Base-by-base conservation (phyloP, 2,797 vertebrate species). In the Sebastes steindachneri region DNA sequence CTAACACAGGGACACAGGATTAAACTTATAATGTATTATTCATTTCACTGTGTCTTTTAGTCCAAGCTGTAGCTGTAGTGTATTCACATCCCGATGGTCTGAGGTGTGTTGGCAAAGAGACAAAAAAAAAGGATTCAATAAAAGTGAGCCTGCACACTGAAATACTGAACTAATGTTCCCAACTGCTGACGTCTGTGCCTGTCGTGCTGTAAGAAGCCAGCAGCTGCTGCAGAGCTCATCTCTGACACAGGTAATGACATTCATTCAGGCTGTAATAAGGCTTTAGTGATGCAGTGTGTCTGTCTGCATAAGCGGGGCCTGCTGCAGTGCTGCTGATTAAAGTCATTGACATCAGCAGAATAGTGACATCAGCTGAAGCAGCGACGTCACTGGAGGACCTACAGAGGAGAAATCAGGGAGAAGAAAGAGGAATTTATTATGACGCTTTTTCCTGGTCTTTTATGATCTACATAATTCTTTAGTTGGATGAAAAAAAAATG, bases 241-340 rank as follows among this genome's bases (percentile, higher is more conserved):
- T 68, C 55, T 69, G 70, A 83, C 81, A 86, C 79, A 88, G 86
- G 79, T 79, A 66, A 62, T 48, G 7, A 73, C 72, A 68, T 83
- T 73, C 63, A 75, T 85, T 86, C 78, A 79, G 66, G 59, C 68
- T 73, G 26, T 57, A 79, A 77, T 64, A 35, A 75, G 54, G 68
- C 69, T 75, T 70, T 29, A 48, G 82, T 75, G 87, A 84, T 83
- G 82, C 73, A 62, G 71, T 5, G 68, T 28, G 68, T 65, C 62
- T 65, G 66, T 80, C 67, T 90, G 82, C 72, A 67, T 80, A 59
- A 86, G 82, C 64, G 23, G 33, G 69, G 57, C 77, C 76, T 70
- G 35, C 90, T 88, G 91, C 89, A 79, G 87, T 64, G 84, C 87
- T 71, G 83, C 89, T 89, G 85, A 89, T 93, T 92, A 85, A 85